Conservation (phyloP, 2,888 invertebrate genomes). For the Athrips mouffetella region DNA sequence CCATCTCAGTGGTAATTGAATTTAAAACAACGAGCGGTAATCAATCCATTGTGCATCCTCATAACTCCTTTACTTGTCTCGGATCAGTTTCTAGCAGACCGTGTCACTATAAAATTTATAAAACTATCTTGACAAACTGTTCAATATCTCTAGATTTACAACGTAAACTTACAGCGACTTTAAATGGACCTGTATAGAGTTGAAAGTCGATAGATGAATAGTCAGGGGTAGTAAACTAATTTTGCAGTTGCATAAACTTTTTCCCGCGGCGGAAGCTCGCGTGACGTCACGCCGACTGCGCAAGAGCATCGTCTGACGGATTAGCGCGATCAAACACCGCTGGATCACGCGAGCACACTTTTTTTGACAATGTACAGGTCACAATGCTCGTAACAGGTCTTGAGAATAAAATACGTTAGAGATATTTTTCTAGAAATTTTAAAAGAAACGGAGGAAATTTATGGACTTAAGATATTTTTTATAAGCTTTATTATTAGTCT, state of each 20-base stretch:
- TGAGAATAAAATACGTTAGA: too few relatives aligned
- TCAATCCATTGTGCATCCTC: slow-evolving; percentile 28
- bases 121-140: slow-evolving; percentile 27
- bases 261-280: slow-evolving; percentile 44
- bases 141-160: slow-evolving; percentile 8
- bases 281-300: slow-evolving; percentile 52
- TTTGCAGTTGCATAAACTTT: slow-evolving; percentile 23
- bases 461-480: too few relatives aligned
- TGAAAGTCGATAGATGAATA: slow-evolving; percentile 1
- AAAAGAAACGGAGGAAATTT: too few relatives aligned
- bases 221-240: slow-evolving; percentile 21
- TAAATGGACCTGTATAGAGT: slow-evolving; percentile 2
- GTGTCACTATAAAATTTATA: slow-evolving; percentile 42
- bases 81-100: slow-evolving; percentile 44
- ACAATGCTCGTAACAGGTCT: neutral
- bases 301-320: slow-evolving; percentile 45
- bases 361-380: slow-evolving; percentile 32
- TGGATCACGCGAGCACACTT: slow-evolving; percentile 43
- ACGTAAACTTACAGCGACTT: neutral
- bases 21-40: slow-evolving; percentile 23
- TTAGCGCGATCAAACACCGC: slow-evolving; percentile 44
- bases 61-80: slow-evolving; percentile 28
- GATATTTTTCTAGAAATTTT: too few relatives aligned
- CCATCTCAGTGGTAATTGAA: slow-evolving; percentile 18
- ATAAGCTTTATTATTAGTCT: too few relatives aligned